phyloP scores from a whole-genome alignment of 2,113 vertebrate species.

The Ptilonorhynchus violaceus region DNA sequence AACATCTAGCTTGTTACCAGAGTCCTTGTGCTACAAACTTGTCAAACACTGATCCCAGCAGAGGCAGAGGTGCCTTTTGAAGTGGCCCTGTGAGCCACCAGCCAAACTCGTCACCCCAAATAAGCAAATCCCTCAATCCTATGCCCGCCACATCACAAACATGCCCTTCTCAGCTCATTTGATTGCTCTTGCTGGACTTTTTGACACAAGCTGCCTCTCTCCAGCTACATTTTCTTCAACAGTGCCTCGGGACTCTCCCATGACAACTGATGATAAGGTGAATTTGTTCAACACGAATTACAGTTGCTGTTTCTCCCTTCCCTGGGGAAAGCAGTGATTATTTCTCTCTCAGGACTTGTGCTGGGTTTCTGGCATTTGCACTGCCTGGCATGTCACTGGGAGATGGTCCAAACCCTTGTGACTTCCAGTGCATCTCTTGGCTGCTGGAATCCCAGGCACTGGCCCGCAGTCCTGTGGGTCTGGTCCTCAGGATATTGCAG shows the following conservation, averaged over 20 bases:
- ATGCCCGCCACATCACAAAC: not conserved
- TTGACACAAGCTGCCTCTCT: not conserved
- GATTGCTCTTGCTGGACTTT: not conserved
- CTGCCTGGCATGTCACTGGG: not conserved
- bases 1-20: not conserved
- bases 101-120: not conserved
- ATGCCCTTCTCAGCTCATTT: not conserved
- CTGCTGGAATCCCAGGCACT: not conserved
- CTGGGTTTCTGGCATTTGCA: not conserved
- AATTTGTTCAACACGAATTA: not conserved
- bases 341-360: not conserved
- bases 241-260: not conserved
- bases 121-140: conserved; percentile 22
- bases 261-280: conserved; percentile 2
- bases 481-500: not conserved
- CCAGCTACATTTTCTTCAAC: not conserved
- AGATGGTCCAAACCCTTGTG: not conserved
- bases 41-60: not conserved
- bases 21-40: not conserved
- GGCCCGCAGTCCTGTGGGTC: not conserved
- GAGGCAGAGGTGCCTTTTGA: not conserved
- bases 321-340: not conserved
- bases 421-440: not conserved
- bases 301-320: not conserved
- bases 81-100: not conserved